Base-by-base conservation (phyloP, 1,140 invertebrate species). In the Aphelinus atriplicis region DNA sequence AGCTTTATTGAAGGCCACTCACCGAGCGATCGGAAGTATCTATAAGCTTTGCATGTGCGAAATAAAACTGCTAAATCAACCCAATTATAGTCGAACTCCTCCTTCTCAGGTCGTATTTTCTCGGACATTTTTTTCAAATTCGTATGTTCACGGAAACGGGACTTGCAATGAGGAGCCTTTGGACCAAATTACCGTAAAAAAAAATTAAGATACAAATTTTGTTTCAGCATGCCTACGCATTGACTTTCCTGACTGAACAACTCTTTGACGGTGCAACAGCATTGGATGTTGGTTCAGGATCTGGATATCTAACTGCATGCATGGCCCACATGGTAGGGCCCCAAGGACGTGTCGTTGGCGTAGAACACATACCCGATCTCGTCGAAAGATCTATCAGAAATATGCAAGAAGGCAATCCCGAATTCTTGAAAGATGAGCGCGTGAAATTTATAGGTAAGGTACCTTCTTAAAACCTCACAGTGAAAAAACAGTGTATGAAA, bases 261-360 rank as follows among this genome's bases (percentile, higher is more conserved):
- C 71, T 88, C 4, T 73, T 78, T 55, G 81, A 86, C 45, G 85
- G 84, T 10, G 84, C 84, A 43, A 84, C 84, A 78, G 93, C 90
- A 42, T 82, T 94, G n/a, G 93, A 94, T 85, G 91, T 94, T 73
- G 93, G 93, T 9, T 93, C 92, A 61, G 93, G 93, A 42, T 92
- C 90, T 81, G 93, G 93, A 2, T 94, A 94, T 80, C 86, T 94
- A 3, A 93, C 92, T 7, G 91, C 92, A 7, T 93, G 92, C 78
- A 93, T 94, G 92, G 92, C 90, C 3, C 81, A 89, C 3, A 91
- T 94, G 92, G 90, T 93, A 68, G 92, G 92, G 9, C 80, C 89
- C 47, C 81, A 64, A 10, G 93, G 93, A 7, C 87, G 84, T 79
- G 91, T 91, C 10, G 81, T 93, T 77, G 93, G 93, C 7, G 89